These are phyloP conservation scores for Lutraria lutraria DNA, from an alignment of 2,888 invertebrate species.

Conservation along the genomic window DNA sequence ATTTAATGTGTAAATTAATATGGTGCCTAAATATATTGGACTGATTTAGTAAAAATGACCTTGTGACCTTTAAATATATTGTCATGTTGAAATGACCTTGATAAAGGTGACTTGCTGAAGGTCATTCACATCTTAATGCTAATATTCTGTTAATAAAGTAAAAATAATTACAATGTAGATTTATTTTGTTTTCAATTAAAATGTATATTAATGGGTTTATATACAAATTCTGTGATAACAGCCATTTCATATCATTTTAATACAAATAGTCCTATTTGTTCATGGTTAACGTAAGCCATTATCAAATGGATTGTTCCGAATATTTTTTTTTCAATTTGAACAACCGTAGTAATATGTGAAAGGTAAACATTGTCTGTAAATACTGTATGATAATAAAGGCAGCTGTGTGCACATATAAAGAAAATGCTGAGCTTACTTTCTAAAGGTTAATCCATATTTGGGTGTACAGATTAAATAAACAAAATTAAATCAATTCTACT, in stretches of 20 bases:
- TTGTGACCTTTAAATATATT: neutral
- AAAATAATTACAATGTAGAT: too few species aligned
- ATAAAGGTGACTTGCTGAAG: neutral
- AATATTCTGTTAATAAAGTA: too few species aligned
- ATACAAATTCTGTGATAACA: too few species aligned
- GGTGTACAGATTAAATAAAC: neutral
- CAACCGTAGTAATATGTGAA: neutral
- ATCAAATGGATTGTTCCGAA: neutral
- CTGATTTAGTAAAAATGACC: too few species aligned
- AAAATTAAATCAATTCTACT: neutral
- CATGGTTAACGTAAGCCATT: too few species aligned
- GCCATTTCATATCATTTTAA: too few species aligned
- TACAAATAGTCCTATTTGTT: too few species aligned
- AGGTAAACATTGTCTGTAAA: neutral
- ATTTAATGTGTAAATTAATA: too few species aligned
- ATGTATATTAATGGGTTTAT: too few species aligned
- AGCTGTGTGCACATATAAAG: neutral
- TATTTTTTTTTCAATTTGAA: neutral
- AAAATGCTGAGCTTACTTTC: slow-evolving; percentile 1
- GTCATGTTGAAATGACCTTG: neutral
- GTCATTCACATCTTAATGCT: neutral
- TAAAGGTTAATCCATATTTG: slow-evolving; percentile 18
- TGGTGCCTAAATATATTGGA: too few species aligned
- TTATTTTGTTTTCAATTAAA: too few species aligned
- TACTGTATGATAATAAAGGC: neutral